These are phyloP conservation scores for Picus viridis DNA, from an alignment of 2,797 vertebrate species.

Conservation along the genomic window DNA sequence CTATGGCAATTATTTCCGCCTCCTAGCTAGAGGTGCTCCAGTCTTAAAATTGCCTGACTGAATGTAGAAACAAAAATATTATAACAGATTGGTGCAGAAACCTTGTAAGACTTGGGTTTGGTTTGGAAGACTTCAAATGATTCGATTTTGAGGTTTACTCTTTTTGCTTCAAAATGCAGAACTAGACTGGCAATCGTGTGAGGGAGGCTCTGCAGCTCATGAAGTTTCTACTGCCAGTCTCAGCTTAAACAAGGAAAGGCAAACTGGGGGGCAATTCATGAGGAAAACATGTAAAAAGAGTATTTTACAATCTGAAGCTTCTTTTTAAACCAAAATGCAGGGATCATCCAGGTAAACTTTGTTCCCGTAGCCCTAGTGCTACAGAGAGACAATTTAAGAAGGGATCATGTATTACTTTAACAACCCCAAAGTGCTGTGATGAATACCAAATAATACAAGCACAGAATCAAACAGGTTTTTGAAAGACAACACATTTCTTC, in stretches of 20 bases:
- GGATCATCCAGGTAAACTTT: neutral
- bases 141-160: neutral
- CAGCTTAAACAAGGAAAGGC: neutral
- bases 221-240: neutral
- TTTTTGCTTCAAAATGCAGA: neutral
- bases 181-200: neutral
- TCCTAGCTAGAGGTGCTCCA: neutral
- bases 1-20: neutral
- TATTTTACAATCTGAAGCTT: neutral
- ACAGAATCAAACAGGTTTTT: neutral
- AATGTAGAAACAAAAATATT: neutral
- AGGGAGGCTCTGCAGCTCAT: neutral
- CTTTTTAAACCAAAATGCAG: neutral
- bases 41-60: neutral
- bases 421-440: neutral
- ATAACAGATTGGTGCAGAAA: neutral
- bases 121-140: neutral
- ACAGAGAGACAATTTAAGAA: neutral
- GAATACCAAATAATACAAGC: neutral
- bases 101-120: neutral
- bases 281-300: neutral
- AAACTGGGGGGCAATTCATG: neutral
- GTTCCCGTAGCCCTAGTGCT: neutral
- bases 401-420: neutral
- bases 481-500: neutral